These are phyloP conservation scores for Pycnomerus fuliginosus DNA, from an alignment of 2,888 invertebrate genomes.

Conservation along the genomic window DNA sequence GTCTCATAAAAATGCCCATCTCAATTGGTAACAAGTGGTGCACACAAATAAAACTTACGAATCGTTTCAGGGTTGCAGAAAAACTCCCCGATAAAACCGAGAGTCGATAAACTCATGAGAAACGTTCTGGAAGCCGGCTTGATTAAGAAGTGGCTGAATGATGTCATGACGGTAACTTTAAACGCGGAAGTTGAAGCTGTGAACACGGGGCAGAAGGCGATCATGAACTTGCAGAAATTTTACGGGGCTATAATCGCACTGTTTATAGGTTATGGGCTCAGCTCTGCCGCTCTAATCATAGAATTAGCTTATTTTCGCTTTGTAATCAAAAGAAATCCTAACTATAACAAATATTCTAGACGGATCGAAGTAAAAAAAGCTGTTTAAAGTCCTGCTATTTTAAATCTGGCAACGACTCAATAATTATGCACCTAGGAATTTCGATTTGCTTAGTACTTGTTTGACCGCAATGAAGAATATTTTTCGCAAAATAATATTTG, in stretches of 20 bases:
- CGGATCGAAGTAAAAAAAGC: slow-evolving; percentile 7
- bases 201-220: slow-evolving; percentile 63
- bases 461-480: no score
- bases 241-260: slow-evolving; percentile 75
- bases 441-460: no score
- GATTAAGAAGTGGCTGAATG: slow-evolving; percentile 76
- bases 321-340: slow-evolving; percentile 65
- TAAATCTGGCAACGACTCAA: slow-evolving; percentile 9
- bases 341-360: slow-evolving; percentile 67
- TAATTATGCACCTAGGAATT: no score
- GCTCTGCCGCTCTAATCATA: slow-evolving; percentile 57
- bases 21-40: slow-evolving; percentile 56
- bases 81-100: slow-evolving; percentile 74
- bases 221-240: slow-evolving; percentile 76
- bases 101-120: slow-evolving; percentile 66
- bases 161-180: slow-evolving; percentile 65
- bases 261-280: slow-evolving; percentile 66
- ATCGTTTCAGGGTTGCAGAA: slow-evolving; percentile 65
- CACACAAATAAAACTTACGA: slow-evolving; percentile 1
- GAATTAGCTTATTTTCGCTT: slow-evolving; percentile 70
- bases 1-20: slow-evolving; percentile 77
- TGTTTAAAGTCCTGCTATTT: slow-evolving; percentile 1
- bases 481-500: background rate
- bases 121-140: slow-evolving; percentile 74
- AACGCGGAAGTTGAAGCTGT: slow-evolving; percentile 54